phyloP scores from a whole-genome alignment of 2,888 invertebrate species.

The Bellardia bayeri region DNA sequence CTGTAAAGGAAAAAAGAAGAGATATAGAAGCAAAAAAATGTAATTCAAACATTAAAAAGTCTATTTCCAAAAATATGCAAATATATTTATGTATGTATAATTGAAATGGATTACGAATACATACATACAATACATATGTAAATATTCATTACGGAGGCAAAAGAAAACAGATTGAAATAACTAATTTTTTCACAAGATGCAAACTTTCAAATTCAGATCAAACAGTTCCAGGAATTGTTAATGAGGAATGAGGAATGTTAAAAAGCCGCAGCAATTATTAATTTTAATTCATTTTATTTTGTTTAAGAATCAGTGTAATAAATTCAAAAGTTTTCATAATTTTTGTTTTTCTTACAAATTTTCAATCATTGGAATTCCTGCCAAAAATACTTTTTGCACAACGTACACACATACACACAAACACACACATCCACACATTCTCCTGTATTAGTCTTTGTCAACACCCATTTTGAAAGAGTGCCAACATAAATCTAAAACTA shows the following conservation, averaged over 20 bases:
- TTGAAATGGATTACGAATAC: background rate
- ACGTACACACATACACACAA: background rate
- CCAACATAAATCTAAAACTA: constrained; percentile 54
- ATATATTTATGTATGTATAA: background rate
- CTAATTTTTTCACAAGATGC: too few relatives aligned
- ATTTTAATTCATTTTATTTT: constrained; percentile 35
- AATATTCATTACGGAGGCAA: background rate
- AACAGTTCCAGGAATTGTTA: too few relatives aligned
- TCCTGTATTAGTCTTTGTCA: constrained; percentile 48
- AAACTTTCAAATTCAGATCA: too few relatives aligned
- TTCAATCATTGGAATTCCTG: constrained; percentile 35
- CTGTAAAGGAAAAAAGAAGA: constrained; percentile 27
- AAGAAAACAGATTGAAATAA: background rate
- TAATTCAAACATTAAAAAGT: constrained; percentile 36
- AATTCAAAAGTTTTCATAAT: constrained; percentile 27
- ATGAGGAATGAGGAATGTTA: too few relatives aligned
- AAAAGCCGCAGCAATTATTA: constrained; percentile 5
- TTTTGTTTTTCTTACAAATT: background rate
- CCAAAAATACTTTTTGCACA: constrained; percentile 46
- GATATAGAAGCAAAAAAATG: background rate
- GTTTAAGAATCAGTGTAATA: background rate
- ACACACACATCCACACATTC: background rate
- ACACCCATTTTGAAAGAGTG: constrained; percentile 62
- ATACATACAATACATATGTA: too few relatives aligned
- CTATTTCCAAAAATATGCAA: constrained; percentile 19